A percentile compares a stretch with the other conserved stretches of the same genome.
Conservation (phyloP, 2,113 vertebrate genomes). For the Alosa alosa region DNA sequence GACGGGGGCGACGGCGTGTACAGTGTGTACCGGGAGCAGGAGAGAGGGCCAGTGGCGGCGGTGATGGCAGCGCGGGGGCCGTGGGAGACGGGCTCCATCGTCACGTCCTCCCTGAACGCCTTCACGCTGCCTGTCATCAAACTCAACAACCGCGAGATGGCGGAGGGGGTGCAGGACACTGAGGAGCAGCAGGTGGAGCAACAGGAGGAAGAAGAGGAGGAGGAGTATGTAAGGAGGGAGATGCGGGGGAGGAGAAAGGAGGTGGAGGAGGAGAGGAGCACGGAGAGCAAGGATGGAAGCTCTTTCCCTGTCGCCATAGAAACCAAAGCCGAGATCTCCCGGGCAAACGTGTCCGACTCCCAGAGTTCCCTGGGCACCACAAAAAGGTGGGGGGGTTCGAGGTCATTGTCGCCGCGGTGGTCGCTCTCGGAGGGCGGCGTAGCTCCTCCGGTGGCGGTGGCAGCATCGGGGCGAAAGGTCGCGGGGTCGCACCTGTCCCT, state of each 20-base stretch:
- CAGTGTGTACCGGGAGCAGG: slow-evolving; percentile 84
- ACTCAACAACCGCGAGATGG: slow-evolving; percentile 77
- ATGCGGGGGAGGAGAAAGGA: slow-evolving; percentile 33
- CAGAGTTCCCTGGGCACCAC: slow-evolving; percentile 56
- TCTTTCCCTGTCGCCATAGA: slow-evolving; percentile 27
- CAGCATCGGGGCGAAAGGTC: slow-evolving; percentile 56
- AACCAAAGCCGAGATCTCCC: slow-evolving; percentile 39
- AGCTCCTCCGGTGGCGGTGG: slow-evolving; percentile 65
- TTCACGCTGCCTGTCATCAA: slow-evolving; percentile 84
- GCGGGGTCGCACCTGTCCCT: slow-evolving; percentile 70
- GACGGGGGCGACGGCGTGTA: slow-evolving; percentile 82
- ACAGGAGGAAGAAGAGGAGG: slow-evolving; percentile 30
- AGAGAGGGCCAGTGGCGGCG: slow-evolving; percentile 56
- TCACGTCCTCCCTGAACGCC: slow-evolving; percentile 84
- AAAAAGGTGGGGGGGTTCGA: slow-evolving; percentile 63
- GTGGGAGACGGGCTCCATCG: slow-evolving; percentile 82
- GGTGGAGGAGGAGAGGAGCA: not conserved
- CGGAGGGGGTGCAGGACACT: slow-evolving; percentile 53
- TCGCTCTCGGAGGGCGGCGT: slow-evolving; percentile 36
- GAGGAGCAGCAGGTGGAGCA: slow-evolving; percentile 31
- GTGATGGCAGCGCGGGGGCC: slow-evolving; percentile 36
- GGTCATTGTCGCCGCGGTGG: slow-evolving; percentile 47
- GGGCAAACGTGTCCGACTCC: slow-evolving; percentile 34
- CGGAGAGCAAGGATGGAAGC: slow-evolving; percentile 27
- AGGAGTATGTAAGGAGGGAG: slow-evolving; percentile 32